Evolutionary conservation across 2,888 invertebrate species (phyloP).

Genomic region (Herminia tarsipennalis): DNA sequence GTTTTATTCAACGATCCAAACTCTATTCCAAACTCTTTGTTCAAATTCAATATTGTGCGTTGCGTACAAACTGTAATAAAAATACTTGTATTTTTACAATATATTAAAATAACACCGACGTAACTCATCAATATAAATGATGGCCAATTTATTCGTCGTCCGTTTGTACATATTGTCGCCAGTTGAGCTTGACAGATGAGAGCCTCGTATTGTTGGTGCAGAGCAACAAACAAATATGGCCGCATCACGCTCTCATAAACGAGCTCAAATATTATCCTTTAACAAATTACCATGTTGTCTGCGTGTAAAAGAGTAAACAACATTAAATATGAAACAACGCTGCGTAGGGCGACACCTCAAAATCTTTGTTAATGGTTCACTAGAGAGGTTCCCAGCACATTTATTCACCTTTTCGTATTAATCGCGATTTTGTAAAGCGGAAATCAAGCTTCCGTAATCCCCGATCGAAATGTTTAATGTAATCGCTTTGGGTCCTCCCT

Average conservation of each 20-base stretch:
- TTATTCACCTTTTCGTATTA: slow-evolving; percentile 51
- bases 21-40: too few relatives aligned
- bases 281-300: slow-evolving; percentile 74
- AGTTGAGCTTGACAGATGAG: slow-evolving; percentile 81
- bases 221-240: slow-evolving; percentile 79
- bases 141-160: slow-evolving; percentile 71
- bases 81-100: slow-evolving; percentile 49
- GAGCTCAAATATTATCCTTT: slow-evolving; percentile 78
- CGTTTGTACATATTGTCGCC: slow-evolving; percentile 73
- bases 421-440: slow-evolving; percentile 50
- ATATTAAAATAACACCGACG: slow-evolving; percentile 47
- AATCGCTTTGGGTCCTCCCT: slow-evolving; percentile 26
- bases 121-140: slow-evolving; percentile 77
- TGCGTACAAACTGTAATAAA: background rate
- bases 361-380: slow-evolving; percentile 57
- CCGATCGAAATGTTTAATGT: slow-evolving; percentile 54
- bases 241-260: slow-evolving; percentile 77
- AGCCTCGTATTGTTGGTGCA: slow-evolving; percentile 63
- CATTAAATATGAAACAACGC: slow-evolving; percentile 57
- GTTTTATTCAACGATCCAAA: too few relatives aligned
- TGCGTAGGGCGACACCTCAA: slow-evolving; percentile 40
- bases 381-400: slow-evolving; percentile 40
- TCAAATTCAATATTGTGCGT: too few relatives aligned
- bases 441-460: slow-evolving; percentile 53
- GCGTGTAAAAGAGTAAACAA: slow-evolving; percentile 62